These are phyloP conservation scores for Zoanthus gigantus DNA, from an alignment of 92 coral and sea anemone species.

Conservation along the genomic window DNA sequence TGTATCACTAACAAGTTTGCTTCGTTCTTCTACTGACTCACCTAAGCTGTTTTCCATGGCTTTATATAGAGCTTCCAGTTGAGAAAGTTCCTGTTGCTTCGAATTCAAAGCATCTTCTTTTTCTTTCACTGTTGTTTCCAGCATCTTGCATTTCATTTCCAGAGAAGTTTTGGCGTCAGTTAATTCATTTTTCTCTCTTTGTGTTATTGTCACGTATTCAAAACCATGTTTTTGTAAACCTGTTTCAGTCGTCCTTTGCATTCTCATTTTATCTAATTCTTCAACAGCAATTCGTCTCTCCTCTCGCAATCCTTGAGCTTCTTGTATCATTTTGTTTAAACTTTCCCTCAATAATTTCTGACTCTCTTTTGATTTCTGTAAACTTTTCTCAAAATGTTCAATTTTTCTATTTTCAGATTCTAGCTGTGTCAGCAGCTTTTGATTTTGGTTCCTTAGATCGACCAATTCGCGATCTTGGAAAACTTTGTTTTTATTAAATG, in stretches of 20 bases:
- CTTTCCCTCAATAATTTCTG: slow-evolving; percentile 51
- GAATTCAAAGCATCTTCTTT: slow-evolving; percentile 51
- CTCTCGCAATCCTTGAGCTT: slow-evolving; percentile 18
- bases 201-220: slow-evolving; percentile 14
- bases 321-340: slow-evolving; percentile 24
- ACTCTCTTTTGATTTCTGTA: slow-evolving; percentile 24
- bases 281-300: slow-evolving; percentile 1
- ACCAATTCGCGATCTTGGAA: slow-evolving; percentile 49
- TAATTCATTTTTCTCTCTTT: slow-evolving; percentile 54
- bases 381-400: slow-evolving; percentile 22
- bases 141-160: slow-evolving; percentile 29
- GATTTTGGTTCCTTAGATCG: slow-evolving; percentile 39
- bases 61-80: slow-evolving; percentile 42
- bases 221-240: not conserved
- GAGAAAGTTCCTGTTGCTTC: slow-evolving; percentile 20
- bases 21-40: slow-evolving; percentile 63
- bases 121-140: slow-evolving; percentile 55
- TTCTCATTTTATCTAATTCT: not conserved
- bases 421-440: slow-evolving; percentile 42
- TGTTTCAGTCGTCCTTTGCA: not conserved
- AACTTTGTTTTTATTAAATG: slow-evolving; percentile 27
- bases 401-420: slow-evolving; percentile 48
- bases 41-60: slow-evolving; percentile 36
- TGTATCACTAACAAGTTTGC: slow-evolving; percentile 66
- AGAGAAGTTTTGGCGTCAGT: slow-evolving; percentile 48